A percentile compares a stretch with the other conserved stretches of the same genome.
Conservation (phyloP, 2,113 vertebrate species). For the Camarhynchus parvulus region DNA sequence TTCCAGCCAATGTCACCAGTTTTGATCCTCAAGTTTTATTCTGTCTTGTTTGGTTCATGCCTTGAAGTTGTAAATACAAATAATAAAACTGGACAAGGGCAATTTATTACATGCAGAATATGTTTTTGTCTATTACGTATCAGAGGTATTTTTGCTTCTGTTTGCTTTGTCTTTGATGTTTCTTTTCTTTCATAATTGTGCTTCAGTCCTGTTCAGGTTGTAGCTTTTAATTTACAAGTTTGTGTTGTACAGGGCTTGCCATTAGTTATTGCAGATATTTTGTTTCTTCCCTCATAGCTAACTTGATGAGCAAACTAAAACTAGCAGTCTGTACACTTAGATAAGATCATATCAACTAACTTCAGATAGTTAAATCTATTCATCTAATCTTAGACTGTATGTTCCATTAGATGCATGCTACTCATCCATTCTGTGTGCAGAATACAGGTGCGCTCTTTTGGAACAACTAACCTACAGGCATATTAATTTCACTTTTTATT, state of each 20-base stretch:
- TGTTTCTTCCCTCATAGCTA: background rate
- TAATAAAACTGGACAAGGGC: background rate
- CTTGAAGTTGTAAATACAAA: background rate
- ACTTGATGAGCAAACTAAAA: background rate
- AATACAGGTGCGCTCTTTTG: background rate
- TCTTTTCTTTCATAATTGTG: background rate
- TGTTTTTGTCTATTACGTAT: rapidly evolving
- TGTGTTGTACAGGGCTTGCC: background rate
- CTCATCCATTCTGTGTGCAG: background rate
- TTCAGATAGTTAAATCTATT: background rate
- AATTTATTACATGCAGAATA: background rate
- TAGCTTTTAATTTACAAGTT: background rate
- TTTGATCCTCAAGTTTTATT: background rate
- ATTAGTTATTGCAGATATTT: background rate
- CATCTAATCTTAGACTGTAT: background rate
- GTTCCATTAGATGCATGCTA: background rate
- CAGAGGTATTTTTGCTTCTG: background rate
- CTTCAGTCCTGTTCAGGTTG: background rate
- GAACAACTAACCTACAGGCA: background rate
- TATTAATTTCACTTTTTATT: background rate
- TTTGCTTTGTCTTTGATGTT: background rate
- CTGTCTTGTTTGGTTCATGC: background rate
- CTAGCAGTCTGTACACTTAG: background rate
- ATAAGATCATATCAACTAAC: background rate
- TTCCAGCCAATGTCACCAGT: background rate